Evolutionary conservation across 2,113 vertebrate species (phyloP).

Genomic region (Crocuta crocuta): DNA sequence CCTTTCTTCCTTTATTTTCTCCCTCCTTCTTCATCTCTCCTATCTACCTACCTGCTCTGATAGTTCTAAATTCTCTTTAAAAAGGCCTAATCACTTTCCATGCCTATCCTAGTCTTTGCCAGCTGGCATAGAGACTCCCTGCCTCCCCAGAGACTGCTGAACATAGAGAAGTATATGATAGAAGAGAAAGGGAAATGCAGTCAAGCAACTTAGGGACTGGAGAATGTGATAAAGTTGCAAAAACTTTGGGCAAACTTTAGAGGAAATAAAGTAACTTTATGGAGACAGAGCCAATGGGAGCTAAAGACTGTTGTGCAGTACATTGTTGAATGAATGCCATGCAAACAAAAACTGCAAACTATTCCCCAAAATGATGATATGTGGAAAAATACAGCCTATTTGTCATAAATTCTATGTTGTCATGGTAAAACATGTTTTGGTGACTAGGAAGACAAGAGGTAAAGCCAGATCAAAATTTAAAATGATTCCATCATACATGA

Average conservation of each 20-base stretch:
- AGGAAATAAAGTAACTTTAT: neutral
- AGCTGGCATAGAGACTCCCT: neutral
- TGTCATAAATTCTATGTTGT: neutral
- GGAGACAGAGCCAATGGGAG: neutral
- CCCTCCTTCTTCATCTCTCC: neutral
- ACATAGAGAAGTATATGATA: neutral
- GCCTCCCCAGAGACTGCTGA: neutral
- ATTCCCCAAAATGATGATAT: neutral
- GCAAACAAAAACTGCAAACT: neutral
- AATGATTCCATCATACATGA: neutral
- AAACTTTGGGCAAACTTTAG: neutral
- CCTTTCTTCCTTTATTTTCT: neutral
- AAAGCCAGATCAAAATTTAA: neutral
- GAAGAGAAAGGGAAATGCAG: neutral
- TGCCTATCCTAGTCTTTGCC: neutral
- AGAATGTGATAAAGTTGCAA: neutral
- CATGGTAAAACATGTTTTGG: neutral
- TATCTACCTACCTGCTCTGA: neutral
- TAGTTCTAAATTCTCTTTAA: neutral
- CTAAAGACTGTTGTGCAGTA: neutral
- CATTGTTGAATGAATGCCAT: neutral
- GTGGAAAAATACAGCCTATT: neutral
- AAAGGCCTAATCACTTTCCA: neutral
- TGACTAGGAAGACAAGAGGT: neutral
- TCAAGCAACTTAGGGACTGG: neutral